These are phyloP conservation scores for Diploscapter pachys DNA, from an alignment of 1,140 invertebrate species.

Conservation along the genomic window DNA sequence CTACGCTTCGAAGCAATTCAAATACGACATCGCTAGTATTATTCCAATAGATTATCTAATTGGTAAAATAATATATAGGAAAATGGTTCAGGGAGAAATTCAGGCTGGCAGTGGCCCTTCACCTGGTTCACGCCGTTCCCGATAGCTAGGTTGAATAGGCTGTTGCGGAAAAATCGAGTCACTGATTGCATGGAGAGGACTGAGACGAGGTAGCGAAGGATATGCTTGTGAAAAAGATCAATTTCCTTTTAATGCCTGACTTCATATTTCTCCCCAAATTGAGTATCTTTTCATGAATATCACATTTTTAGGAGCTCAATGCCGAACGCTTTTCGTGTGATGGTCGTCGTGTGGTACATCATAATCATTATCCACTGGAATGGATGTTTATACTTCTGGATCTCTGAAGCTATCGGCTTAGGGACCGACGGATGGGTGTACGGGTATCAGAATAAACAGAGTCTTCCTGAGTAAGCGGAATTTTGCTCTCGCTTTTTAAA, in stretches of 20 bases:
- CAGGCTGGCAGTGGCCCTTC: slow-evolving; percentile 66
- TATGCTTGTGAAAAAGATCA: too few relatives aligned
- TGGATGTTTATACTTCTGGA: slow-evolving; percentile 87
- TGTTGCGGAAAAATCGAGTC: slow-evolving; percentile 76
- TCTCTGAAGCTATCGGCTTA: slow-evolving; percentile 80
- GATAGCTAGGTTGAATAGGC: slow-evolving; percentile 78
- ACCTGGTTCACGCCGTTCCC: slow-evolving; percentile 67
- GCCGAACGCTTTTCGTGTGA: slow-evolving; percentile 70
- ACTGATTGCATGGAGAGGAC: slow-evolving; percentile 87
- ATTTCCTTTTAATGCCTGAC: too few relatives aligned
- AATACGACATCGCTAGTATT: slow-evolving; percentile 74
- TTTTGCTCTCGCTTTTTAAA: not conserved
- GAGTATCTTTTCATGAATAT: not conserved
- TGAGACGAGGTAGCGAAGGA: slow-evolving; percentile 69
- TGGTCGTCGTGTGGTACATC: slow-evolving; percentile 74
- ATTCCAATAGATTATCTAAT: slow-evolving; percentile 77
- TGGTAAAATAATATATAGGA: slow-evolving; percentile 6
- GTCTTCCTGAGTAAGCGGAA: slow-evolving; percentile 49
- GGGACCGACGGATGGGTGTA: slow-evolving; percentile 83
- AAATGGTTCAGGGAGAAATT: not conserved
- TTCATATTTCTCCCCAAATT: too few relatives aligned
- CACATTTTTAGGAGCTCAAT: slow-evolving; percentile 69
- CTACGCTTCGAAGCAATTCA: slow-evolving; percentile 67
- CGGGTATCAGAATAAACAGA: slow-evolving; percentile 52
- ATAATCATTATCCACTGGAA: slow-evolving; percentile 94